Percentiles rank a stretch among this genome's conserved stretches.
Conservation (phyloP, 2,113 vertebrate genomes). For the Ellobius talpinus region DNA sequence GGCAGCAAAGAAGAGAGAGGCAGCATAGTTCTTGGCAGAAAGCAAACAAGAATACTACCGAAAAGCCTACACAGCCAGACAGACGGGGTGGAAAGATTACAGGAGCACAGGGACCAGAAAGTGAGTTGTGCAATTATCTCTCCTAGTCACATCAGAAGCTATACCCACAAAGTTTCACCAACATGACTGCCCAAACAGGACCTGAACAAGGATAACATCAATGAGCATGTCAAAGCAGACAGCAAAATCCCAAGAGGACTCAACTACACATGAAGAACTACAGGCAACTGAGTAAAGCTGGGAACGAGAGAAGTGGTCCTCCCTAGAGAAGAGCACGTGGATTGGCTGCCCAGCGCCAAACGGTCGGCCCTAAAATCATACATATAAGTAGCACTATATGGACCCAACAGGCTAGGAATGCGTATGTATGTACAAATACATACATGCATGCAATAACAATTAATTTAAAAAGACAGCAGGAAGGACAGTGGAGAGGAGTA, state of each 20-base stretch:
- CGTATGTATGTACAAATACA: not conserved
- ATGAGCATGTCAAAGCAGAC: not conserved
- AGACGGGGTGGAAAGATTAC: accelerated
- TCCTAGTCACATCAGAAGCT: not conserved
- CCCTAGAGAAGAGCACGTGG: not conserved
- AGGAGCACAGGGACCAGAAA: not conserved
- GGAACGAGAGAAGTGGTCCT: not conserved
- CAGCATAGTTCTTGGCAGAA: not conserved
- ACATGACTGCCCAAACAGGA: no score
- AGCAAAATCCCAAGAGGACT: no score
- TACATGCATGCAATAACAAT: not conserved
- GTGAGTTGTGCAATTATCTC: not conserved
- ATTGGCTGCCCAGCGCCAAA: no score
- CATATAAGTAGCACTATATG: not conserved
- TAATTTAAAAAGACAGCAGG: not conserved
- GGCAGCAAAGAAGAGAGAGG: not conserved
- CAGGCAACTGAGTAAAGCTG: not conserved
- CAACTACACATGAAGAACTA: not conserved
- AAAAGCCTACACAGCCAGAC: not conserved
- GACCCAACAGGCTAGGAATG: not conserved
- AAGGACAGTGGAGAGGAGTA: not conserved
- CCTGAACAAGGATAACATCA: not conserved
- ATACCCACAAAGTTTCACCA: not conserved
- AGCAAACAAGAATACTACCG: not conserved
- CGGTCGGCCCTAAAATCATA: not conserved